A percentile compares a stretch with the other conserved stretches of the same genome.
These are phyloP conservation scores for Cynoglossus semilaevis DNA, from an alignment of 2,113 vertebrate genomes.

Conservation along the genomic window DNA sequence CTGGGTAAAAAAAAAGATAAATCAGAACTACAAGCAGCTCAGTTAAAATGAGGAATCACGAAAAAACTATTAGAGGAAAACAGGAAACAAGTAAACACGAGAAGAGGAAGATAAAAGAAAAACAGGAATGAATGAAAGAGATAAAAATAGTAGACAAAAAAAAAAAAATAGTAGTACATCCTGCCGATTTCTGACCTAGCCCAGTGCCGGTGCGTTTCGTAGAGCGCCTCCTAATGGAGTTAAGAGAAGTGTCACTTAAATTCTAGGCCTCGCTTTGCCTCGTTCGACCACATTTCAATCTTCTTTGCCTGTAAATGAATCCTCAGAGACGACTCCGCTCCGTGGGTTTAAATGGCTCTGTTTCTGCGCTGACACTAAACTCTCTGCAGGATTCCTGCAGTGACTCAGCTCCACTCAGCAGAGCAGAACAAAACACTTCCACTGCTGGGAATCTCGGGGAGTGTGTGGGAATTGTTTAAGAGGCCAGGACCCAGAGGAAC, in stretches of 20 bases:
- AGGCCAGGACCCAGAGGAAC: slow-evolving; percentile 50
- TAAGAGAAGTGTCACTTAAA: slow-evolving; percentile 71
- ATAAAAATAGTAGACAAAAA: no score
- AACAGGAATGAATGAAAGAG: no score
- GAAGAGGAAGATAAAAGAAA: no score
- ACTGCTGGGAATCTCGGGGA: slow-evolving; percentile 42
- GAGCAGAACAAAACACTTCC: slow-evolving; percentile 55
- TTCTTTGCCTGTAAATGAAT: slow-evolving; percentile 62
- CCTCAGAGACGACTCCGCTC: slow-evolving; percentile 58
- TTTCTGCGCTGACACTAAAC: slow-evolving; percentile 23
- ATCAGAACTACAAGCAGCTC: no score
- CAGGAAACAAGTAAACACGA: no score
- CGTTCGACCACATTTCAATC: slow-evolving; percentile 75
- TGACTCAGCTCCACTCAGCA: slow-evolving; percentile 47
- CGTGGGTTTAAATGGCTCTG: slow-evolving; percentile 59
- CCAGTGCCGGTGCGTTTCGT: no score
- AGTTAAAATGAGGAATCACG: no score
- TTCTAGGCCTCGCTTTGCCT: slow-evolving; percentile 58
- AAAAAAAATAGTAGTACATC: no score
- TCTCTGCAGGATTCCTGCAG: slow-evolving; percentile 26
- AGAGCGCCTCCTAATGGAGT: no score
- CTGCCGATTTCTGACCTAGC: no score
- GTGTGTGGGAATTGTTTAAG: slow-evolving; percentile 59
- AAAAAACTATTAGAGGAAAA: no score
- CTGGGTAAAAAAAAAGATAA: no score